Evolutionary conservation across 2,888 invertebrate species (phyloP), one percentile per base, ranked within the genome.

Genomic region (Caenorhabditis becei): DNA sequence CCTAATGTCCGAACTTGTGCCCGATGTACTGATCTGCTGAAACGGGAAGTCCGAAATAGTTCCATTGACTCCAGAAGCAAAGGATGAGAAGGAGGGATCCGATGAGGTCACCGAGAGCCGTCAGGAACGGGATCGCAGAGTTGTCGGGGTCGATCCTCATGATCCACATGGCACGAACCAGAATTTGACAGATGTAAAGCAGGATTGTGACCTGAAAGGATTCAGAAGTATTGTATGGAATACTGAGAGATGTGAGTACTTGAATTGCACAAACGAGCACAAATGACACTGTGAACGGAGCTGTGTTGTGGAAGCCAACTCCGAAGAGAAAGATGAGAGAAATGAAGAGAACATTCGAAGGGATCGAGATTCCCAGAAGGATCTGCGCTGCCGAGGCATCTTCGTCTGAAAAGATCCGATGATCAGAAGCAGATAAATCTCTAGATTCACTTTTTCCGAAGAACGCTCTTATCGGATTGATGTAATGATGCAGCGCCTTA

Each of bases 91-190:
- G 77, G 16, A 77, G 58, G 1, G 82, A 79, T 26, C 85, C 85
- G 23, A 85, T 37, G 4, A 85, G 81, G 53, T 89, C 89, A 23
- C 89, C 89, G 24, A 89, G 72, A 8, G 88, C 86, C 2, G 90
- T 90, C 14, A 90, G 75, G 49, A 90, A 62, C 1, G 90, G 90
- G 67, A 90, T 90, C n/a, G 88, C 84, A 35, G 87, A 88, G 47
- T 85, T 87, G 82, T 90, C 89, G 1, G 89, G 90, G 63, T 90
- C 86, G 44, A 89, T 82, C 26, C 86, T 56, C 24, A 81, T 59
- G n/a, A 81, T 74, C 88, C 89, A 90, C 61, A 90, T 81, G 26
- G 78, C 65, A 18, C 88, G 86, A 20, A 86, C 87, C 24, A 89
- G 71, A 28, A 86, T 79, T 75, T 89, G 89, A 61, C 88, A 88